A percentile compares a stretch with the other conserved stretches of the same genome.
These are phyloP conservation scores for Otis tarda DNA, from an alignment of 2,113 vertebrate species.

Conservation along the genomic window DNA sequence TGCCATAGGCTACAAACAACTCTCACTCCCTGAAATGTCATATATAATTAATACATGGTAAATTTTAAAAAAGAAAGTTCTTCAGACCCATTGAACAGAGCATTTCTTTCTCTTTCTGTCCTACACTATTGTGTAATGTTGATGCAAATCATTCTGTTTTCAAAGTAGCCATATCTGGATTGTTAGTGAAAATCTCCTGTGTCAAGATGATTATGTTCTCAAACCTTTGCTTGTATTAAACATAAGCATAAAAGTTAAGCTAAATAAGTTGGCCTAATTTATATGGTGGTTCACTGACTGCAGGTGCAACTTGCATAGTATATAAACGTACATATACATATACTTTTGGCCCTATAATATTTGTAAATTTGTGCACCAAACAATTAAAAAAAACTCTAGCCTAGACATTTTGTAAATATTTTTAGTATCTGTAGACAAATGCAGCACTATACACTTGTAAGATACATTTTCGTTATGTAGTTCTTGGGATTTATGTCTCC, in stretches of 20 bases:
- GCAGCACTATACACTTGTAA: background rate
- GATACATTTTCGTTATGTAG: background rate
- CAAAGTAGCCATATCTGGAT: background rate
- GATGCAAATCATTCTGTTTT: background rate
- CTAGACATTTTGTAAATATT: background rate
- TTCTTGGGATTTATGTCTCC: background rate
- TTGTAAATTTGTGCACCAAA: background rate
- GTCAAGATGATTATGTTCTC: background rate
- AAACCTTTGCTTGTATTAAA: background rate
- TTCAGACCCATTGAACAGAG: background rate
- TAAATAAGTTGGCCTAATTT: background rate
- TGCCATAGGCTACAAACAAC: slow-evolving; percentile 52
- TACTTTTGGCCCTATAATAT: background rate
- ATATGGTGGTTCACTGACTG: background rate
- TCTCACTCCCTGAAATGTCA: slow-evolving; percentile 36
- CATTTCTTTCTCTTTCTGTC: background rate
- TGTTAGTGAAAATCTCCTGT: background rate
- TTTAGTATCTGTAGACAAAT: background rate
- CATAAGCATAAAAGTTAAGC: background rate
- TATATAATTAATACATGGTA: slow-evolving; percentile 12
- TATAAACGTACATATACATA: background rate
- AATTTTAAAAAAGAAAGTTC: slow-evolving; percentile 18
- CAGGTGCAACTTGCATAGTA: background rate
- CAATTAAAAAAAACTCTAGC: background rate
- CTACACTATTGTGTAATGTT: background rate